Evolutionary conservation across 2,888 invertebrate genomes (phyloP).

Genomic region (Oligia latruncula): DNA sequence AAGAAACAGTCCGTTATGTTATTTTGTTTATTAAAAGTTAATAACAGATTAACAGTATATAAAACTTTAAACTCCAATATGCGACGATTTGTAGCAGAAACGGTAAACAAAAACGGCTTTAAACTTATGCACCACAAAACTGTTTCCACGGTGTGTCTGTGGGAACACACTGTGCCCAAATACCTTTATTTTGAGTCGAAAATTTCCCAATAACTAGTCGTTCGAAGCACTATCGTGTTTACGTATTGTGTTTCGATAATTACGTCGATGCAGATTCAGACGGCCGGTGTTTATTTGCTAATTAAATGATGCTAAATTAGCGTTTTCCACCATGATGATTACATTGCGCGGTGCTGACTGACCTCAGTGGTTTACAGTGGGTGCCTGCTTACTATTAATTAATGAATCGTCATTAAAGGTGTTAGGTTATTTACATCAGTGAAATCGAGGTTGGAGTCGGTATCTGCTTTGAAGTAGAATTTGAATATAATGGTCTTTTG

Average conservation of each 20-base stretch:
- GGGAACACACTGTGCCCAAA: not conserved
- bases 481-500: not conserved
- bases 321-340: slow-evolving; percentile 76
- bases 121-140: not conserved
- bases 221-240: slow-evolving; percentile 34
- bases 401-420: slow-evolving; percentile 24
- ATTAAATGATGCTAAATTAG: slow-evolving; percentile 81
- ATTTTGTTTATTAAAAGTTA: not conserved
- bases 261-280: slow-evolving; percentile 52
- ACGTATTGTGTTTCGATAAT: slow-evolving; percentile 49
- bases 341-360: slow-evolving; percentile 59
- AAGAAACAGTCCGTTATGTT: not conserved
- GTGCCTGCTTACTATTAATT: slow-evolving; percentile 24
- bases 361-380: slow-evolving; percentile 52
- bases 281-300: slow-evolving; percentile 73
- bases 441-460: not conserved
- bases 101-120: too few species aligned
- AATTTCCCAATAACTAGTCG: slow-evolving; percentile 14
- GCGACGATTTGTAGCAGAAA: too few species aligned
- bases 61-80: too few species aligned
- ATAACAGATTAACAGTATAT: not conserved
- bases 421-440: not conserved
- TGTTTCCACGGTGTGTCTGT: not conserved
- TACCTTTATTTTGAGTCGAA: not conserved
- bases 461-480: not conserved